phyloP scores from a whole-genome alignment of 2,888 invertebrate species.

The Drosophila ochracea region DNA sequence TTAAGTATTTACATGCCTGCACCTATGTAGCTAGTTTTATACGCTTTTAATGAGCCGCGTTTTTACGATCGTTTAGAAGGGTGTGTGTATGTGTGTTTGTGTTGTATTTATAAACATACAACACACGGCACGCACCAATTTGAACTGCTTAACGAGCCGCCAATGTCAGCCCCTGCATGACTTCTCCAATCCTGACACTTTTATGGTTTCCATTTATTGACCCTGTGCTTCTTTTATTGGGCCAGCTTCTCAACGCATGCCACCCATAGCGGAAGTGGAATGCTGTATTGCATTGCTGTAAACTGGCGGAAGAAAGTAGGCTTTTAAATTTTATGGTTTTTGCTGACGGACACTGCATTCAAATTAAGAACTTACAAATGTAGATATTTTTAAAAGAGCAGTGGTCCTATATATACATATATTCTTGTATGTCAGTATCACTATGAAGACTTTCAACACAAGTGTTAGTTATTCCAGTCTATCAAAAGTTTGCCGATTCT shows the following conservation, averaged over 20 bases:
- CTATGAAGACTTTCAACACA: not conserved
- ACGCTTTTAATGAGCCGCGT: conserved; percentile 61
- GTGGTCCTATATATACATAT: not conserved
- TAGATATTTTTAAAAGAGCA: conserved; percentile 2
- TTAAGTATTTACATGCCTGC: conserved; percentile 23
- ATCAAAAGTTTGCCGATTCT: not conserved
- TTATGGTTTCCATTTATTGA: conserved; percentile 61
- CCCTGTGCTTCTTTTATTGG: conserved; percentile 43
- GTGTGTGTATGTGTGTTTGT: conserved; percentile 45
- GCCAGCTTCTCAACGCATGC: conserved; percentile 33
- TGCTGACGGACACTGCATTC: conserved; percentile 48
- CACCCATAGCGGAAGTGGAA: conserved; percentile 62
- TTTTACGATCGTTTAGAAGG: conserved; percentile 63
- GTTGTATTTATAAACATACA: conserved; percentile 69
- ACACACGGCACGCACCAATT: conserved; percentile 61
- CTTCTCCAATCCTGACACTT: conserved; percentile 51
- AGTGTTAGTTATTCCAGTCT: not conserved
- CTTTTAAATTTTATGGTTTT: conserved; percentile 37
- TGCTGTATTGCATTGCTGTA: conserved; percentile 15
- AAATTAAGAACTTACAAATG: conserved; percentile 9
- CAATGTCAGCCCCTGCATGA: conserved; percentile 62
- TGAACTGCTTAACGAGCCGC: conserved; percentile 64
- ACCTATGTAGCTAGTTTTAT: conserved; percentile 46
- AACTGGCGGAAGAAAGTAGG: conserved; percentile 23
- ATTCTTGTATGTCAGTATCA: not conserved